Evolutionary conservation across 2,888 invertebrate species (phyloP), one percentile per base, ranked within the genome.

Genomic region (Caenorhabditis panamensis): DNA sequence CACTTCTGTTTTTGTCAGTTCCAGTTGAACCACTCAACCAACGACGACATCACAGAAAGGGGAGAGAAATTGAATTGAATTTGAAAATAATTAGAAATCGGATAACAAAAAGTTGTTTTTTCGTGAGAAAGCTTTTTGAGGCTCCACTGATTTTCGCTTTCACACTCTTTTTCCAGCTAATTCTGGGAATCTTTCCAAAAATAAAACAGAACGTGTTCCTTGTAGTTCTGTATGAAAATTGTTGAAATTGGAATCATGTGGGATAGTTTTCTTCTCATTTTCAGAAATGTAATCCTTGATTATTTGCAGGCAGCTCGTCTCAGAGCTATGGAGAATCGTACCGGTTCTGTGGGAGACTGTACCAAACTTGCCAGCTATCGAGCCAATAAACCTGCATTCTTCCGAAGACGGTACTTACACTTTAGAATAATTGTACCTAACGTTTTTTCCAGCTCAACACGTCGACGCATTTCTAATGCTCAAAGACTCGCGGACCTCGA

Each of bases 401-500:
- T 86, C 61, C 78, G 86, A 62, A 58, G 86, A 81, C 69, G 85
- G 86, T 86, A 18, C 49, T n/a, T 47, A 4, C 20, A 3, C 5
- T 18, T 18, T n/a, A 18, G n/a, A 20, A n/a, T 1, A n/a, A 31
- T 9, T 31, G 47, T 18, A 18, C 18, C 41, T 9, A 41, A 41
- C 2, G 20, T 47, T 2, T 2, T 24, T 56, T 79, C 36, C 28
- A 87, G 87, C 59, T 87, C 87, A 3, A 87, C 87, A 0, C 73
- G 87, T 26, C 56, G 87, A 31, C 72, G 87, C 11, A 84, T 87
- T 20, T 87, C 87, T 20, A 87, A 86, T 63, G 87, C 87, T 16
- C 87, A 87, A 71, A 59, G 87, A 24, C 61, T 87, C 20, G 87
- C 87, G 0, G 87, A 87, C 53, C 76, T 87, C n/a, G 86, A 84